Conservation (phyloP, 2,888 invertebrate species). For the Corythucha ciliata region DNA sequence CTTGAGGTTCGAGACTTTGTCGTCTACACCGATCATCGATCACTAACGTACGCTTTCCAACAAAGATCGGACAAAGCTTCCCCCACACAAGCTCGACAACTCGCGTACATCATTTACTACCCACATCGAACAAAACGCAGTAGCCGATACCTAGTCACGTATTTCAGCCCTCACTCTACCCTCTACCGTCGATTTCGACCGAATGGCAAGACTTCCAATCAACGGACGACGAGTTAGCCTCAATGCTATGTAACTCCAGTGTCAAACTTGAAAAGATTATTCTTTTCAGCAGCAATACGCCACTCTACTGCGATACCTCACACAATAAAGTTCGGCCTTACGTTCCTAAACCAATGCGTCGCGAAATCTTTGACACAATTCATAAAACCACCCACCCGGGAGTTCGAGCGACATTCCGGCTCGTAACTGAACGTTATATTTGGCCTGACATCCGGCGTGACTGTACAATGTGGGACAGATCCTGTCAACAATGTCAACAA, state of each 20-base stretch:
- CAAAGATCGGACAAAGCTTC: constrained; percentile 36
- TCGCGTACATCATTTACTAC: constrained; percentile 38
- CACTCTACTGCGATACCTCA: constrained; percentile 5
- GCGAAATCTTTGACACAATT: constrained; percentile 26
- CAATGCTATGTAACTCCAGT: background rate
- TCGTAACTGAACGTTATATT: constrained; percentile 39
- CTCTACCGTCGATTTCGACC: background rate
- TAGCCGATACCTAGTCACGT: constrained; percentile 39
- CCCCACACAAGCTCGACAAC: constrained; percentile 39
- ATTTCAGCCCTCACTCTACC: constrained; percentile 29
- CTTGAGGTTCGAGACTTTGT: no score
- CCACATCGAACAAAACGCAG: constrained; percentile 39
- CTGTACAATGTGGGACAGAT: constrained; percentile 37
- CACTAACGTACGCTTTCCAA: constrained; percentile 16
- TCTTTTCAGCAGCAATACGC: background rate
- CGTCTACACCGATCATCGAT: no score
- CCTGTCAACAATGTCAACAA: constrained; percentile 40
- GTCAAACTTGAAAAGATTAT: background rate
- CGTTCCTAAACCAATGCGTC: constrained; percentile 21
- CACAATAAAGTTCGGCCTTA: constrained; percentile 18
- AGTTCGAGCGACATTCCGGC: constrained; percentile 31
- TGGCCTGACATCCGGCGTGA: constrained; percentile 41
- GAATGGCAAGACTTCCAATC: background rate
- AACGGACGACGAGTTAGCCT: constrained; percentile 3
- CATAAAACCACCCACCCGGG: constrained; percentile 37